Percentiles rank a stretch among this genome's conserved stretches.
Conservation (phyloP, 2,888 invertebrate species). For the Parochlus steinenii region DNA sequence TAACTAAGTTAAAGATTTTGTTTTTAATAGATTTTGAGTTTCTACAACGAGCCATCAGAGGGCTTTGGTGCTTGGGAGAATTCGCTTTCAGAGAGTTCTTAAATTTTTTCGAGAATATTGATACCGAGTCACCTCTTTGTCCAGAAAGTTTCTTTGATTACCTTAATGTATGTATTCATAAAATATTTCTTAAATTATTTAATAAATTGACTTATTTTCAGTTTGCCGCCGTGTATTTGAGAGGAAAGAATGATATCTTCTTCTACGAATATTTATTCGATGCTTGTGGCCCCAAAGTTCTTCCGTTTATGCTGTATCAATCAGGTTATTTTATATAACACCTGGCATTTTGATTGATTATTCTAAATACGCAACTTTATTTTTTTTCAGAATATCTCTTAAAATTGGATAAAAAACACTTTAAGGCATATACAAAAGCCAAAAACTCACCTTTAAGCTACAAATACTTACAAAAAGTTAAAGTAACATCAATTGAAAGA, state of each 20-base stretch:
- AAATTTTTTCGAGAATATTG: constrained; percentile 24
- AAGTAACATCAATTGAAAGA: constrained; percentile 23
- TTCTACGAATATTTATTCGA: constrained; percentile 28
- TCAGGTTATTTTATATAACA: constrained; percentile 18
- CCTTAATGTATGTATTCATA: constrained; percentile 19
- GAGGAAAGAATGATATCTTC: constrained; percentile 25
- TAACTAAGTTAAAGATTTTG: background rate
- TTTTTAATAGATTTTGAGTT: constrained; percentile 23
- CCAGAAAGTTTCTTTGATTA: constrained; percentile 23
- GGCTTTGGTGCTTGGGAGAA: constrained; percentile 25
- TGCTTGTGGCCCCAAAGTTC: constrained; percentile 24
- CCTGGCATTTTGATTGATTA: background rate
- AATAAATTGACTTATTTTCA: constrained; percentile 12
- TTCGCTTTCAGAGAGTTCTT: constrained; percentile 28
- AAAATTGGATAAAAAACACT: constrained; percentile 19
- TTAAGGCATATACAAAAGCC: constrained; percentile 17
- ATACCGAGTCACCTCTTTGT: constrained; percentile 17
- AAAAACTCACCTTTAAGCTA: no score
- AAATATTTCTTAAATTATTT: background rate
- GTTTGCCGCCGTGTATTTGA: constrained; percentile 23
- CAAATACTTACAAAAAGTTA: constrained; percentile 21
- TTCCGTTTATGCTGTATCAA: constrained; percentile 25
- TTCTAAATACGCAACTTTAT: background rate
- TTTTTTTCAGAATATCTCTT: constrained; percentile 19
- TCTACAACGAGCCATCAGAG: constrained; percentile 23